Percentiles rank a stretch among this genome's conserved stretches.
These are phyloP conservation scores for Lepidurus apus DNA, from an alignment of 1,140 invertebrate species.

Conservation along the genomic window DNA sequence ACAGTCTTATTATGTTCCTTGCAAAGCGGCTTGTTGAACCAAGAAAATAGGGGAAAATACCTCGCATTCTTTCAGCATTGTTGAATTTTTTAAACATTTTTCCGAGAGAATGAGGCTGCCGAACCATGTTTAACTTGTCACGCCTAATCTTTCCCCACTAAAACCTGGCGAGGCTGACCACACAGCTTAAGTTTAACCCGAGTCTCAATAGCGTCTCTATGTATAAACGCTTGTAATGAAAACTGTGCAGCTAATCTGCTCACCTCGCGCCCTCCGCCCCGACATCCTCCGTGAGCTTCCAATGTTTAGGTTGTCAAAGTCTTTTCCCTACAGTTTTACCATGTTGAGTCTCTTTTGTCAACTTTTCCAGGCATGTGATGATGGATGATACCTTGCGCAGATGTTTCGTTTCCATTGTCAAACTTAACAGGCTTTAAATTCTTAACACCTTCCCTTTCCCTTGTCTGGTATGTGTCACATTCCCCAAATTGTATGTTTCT, in stretches of 20 bases:
- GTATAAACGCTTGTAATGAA: background rate
- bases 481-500: background rate
- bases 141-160: background rate
- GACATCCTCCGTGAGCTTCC: too few relatives aligned
- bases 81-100: background rate
- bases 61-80: background rate
- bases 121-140: background rate
- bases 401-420: conserved; percentile 1
- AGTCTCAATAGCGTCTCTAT: background rate
- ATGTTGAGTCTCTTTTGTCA: background rate
- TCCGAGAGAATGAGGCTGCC: background rate
- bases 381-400: background rate
- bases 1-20: too few relatives aligned
- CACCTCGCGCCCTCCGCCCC: background rate
- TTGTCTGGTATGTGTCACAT: background rate
- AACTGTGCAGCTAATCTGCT: conserved; percentile 11
- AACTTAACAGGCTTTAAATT: background rate
- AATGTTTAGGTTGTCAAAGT: too few relatives aligned
- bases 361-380: background rate
- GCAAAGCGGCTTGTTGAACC: too few relatives aligned
- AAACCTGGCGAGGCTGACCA: background rate
- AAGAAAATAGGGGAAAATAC: background rate
- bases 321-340: background rate
- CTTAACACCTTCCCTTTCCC: conserved; percentile 4
- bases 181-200: background rate